These are phyloP conservation scores for Eutrigla gurnardus DNA, from an alignment of 2,797 vertebrate species.

Conservation along the genomic window DNA sequence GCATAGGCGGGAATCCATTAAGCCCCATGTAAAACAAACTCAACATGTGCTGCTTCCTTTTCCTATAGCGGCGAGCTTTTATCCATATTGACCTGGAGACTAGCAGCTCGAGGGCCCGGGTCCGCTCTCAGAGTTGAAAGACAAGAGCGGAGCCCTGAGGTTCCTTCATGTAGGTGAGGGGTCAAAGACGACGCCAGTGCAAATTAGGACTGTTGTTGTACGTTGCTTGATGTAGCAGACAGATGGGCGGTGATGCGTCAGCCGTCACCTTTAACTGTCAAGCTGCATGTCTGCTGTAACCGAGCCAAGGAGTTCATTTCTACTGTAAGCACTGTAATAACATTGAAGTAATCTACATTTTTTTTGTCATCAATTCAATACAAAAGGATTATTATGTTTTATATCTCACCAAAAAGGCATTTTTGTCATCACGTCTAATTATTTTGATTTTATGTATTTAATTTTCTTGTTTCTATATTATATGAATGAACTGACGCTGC, in stretches of 20 bases:
- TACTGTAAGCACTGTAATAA: neutral
- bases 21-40: slow-evolving; percentile 81
- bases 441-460: neutral
- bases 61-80: slow-evolving; percentile 73
- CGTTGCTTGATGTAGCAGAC: slow-evolving; percentile 21
- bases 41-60: slow-evolving; percentile 79
- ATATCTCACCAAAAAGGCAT: neutral
- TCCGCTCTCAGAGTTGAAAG: slow-evolving; percentile 58
- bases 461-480: neutral
- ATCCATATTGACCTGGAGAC: slow-evolving; percentile 66
- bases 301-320: neutral
- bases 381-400: neutral
- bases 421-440: neutral
- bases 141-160: slow-evolving; percentile 54
- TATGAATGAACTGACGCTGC: neutral
- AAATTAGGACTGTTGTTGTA: slow-evolving; percentile 29
- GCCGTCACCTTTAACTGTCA: neutral
- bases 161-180: slow-evolving; percentile 64
- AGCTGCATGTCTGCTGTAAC: slow-evolving; percentile 1
- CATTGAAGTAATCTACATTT: neutral
- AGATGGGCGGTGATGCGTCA: neutral
- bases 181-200: slow-evolving; percentile 54
- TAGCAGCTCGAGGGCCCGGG: slow-evolving; percentile 43
- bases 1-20: slow-evolving; percentile 77
- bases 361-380: neutral